A percentile compares a stretch with the other conserved stretches of the same genome.
Conservation (phyloP, 2,113 vertebrate genomes). For the Misgurnus mizolepis region DNA sequence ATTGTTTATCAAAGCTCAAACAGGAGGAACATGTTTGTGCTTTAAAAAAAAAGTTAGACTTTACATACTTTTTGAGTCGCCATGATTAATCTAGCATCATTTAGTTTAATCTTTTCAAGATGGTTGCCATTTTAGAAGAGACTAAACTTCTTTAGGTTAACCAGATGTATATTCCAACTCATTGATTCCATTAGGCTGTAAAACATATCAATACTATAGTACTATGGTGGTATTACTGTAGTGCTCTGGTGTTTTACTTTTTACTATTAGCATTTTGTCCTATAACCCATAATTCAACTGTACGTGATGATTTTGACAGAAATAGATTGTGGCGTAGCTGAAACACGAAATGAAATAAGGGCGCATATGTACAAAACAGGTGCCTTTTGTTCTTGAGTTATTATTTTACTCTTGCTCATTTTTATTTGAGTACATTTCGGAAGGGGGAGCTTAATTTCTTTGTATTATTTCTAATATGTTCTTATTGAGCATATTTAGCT, state of each 20-base stretch:
- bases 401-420: conserved; percentile 21
- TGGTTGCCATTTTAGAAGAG: conserved; percentile 30
- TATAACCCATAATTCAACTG: conserved; percentile 51
- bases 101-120: conserved; percentile 39
- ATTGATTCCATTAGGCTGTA: conserved; percentile 15
- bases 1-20: conserved; percentile 61
- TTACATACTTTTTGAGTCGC: conserved; percentile 47
- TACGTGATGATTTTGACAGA: conserved; percentile 56
- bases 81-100: conserved; percentile 43
- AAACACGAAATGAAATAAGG: conserved; percentile 38
- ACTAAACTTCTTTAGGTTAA: conserved; percentile 20
- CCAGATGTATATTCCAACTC: conserved; percentile 21
- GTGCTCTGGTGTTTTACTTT: conserved; percentile 1
- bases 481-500: conserved; percentile 66
- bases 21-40: conserved; percentile 40
- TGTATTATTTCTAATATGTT: conserved; percentile 66
- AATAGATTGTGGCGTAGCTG: conserved; percentile 38
- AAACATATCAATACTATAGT: conserved; percentile 24
- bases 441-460: conserved; percentile 71
- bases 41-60: conserved; percentile 38
- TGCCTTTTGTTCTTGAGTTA: conserved; percentile 69
- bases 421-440: conserved; percentile 54
- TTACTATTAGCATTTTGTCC: conserved; percentile 51
- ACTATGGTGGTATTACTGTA: conserved; percentile 23
- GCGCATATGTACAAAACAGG: conserved; percentile 62